Conservation (phyloP, 2,113 vertebrate genomes). For the Atlantisia rogersi region DNA sequence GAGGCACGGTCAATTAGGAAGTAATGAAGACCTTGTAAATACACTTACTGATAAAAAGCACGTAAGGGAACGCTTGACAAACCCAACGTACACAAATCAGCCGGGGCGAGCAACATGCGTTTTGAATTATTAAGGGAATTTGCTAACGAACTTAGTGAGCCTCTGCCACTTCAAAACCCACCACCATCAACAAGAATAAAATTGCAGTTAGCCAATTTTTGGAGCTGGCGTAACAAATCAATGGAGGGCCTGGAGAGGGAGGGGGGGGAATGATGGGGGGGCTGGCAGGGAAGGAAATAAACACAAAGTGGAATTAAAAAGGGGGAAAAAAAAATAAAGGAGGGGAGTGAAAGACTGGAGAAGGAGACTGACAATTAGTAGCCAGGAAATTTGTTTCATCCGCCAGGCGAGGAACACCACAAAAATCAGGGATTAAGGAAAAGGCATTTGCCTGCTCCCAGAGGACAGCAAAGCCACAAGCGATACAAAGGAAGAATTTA, state of each 20-base stretch:
- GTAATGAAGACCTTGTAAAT: slow-evolving; percentile 77
- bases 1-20: slow-evolving; percentile 71
- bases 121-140: slow-evolving; percentile 62
- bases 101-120: background rate
- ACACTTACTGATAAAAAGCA: slow-evolving; percentile 72
- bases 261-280: background rate
- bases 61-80: slow-evolving; percentile 55
- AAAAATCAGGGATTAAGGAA: slow-evolving; percentile 46
- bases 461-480: slow-evolving; percentile 12
- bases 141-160: background rate
- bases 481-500: slow-evolving; percentile 3
- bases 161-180: slow-evolving; percentile 32
- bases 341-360: background rate
- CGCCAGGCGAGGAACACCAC: background rate
- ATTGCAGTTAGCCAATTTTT: background rate
- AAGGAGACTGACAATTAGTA: slow-evolving; percentile 59
- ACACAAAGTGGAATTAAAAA: slow-evolving; percentile 16
- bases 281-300: slow-evolving; percentile 2
- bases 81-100: slow-evolving; percentile 41
- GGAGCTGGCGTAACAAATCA: slow-evolving; percentile 13
- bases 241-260: background rate
- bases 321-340: background rate
- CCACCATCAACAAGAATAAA: slow-evolving; percentile 22
- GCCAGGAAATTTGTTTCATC: slow-evolving; percentile 64
- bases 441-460: slow-evolving; percentile 10